Conservation (phyloP, 2,888 invertebrate species). For the Megamerina dolium region DNA sequence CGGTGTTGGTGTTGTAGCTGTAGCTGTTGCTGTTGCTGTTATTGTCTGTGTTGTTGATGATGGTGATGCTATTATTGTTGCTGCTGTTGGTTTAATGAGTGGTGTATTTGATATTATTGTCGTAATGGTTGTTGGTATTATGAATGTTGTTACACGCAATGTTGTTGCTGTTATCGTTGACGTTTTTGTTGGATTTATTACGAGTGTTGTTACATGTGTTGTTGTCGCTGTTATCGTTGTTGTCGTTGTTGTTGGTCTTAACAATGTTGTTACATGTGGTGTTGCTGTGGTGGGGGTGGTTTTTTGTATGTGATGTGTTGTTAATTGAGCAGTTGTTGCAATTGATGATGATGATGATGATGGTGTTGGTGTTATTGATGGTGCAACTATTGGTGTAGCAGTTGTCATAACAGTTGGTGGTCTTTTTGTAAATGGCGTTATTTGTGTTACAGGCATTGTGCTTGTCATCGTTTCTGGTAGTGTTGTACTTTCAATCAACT, state of each 20-base stretch:
- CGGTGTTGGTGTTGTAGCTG: neutral
- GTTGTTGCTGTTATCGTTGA: neutral
- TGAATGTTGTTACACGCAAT: neutral
- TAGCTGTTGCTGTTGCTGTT: neutral
- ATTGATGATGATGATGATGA: neutral
- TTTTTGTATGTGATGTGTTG: neutral
- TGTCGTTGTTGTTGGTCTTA: neutral
- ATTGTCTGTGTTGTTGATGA: neutral
- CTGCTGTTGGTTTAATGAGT: neutral
- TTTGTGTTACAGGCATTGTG: neutral
- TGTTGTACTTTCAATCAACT: neutral
- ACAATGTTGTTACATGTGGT: no score
- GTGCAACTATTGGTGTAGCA: neutral
- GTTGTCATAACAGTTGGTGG: neutral
- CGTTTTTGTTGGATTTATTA: neutral
- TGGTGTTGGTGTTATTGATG: neutral
- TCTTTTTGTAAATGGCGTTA: neutral
- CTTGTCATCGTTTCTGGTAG: neutral
- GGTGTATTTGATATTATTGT: neutral
- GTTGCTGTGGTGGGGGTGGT: slow-evolving; percentile 1
- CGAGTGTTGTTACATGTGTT: neutral
- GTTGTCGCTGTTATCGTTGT: neutral
- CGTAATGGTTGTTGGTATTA: neutral
- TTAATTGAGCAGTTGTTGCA: neutral
- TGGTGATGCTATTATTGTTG: neutral